Evolutionary conservation across 2,113 vertebrate genomes (phyloP).

Genomic region (Alligator mississippiensis): DNA sequence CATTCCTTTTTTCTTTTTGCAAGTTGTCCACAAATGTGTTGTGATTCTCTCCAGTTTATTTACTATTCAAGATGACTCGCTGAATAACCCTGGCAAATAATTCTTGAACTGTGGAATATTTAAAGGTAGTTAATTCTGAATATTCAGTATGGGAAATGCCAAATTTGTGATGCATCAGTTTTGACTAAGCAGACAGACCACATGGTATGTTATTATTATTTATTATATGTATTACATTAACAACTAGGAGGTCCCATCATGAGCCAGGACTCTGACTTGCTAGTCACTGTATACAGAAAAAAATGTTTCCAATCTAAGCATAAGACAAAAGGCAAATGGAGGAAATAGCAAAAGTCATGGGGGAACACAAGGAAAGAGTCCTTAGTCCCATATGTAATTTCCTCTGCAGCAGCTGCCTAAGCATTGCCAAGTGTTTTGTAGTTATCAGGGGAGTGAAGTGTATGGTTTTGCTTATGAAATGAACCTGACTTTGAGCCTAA

Average conservation of each 20-base stretch:
- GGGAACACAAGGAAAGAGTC: background rate
- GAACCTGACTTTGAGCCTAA: rapidly evolving
- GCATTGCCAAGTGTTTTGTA: background rate
- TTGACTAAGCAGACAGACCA: conserved; percentile 30
- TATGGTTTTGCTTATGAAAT: background rate
- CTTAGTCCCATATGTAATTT: rapidly evolving
- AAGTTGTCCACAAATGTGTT: background rate
- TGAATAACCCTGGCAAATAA: background rate
- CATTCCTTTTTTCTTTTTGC: background rate
- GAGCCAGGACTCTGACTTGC: background rate
- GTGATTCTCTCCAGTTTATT: background rate
- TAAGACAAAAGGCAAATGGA: background rate
- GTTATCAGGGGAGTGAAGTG: rapidly evolving
- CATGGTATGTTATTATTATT: background rate
- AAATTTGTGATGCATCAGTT: background rate
- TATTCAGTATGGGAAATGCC: conserved; percentile 21
- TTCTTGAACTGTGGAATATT: background rate
- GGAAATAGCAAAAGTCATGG: rapidly evolving
- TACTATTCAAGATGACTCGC: background rate
- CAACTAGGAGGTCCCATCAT: too few relatives aligned
- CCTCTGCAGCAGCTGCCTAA: rapidly evolving
- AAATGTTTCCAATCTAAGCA: background rate
- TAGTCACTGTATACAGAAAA: background rate
- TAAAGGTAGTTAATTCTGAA: conserved; percentile 11
- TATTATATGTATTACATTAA: too few relatives aligned